Base-by-base conservation (phyloP, 2,113 vertebrate genomes). In the Podarcis muralis region DNA sequence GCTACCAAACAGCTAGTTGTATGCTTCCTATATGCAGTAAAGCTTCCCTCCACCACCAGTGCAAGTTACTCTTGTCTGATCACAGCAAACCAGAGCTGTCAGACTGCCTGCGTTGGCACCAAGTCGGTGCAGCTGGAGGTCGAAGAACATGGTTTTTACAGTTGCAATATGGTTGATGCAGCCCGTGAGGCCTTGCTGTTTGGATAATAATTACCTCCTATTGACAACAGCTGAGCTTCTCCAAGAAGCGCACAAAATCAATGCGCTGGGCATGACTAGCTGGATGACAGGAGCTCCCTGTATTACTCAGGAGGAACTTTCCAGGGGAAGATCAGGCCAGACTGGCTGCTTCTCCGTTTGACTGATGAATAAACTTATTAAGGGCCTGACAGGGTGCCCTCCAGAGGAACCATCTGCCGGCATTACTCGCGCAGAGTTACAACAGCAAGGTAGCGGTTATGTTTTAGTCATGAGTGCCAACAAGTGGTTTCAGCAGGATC, bases 181-280 rank as follows among this genome's bases (percentile, higher is more conserved):
- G 16, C 25, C 27, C 7, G 23, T 30, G 48, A 35, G 53, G 23
- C 72, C 57, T 65, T 90, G 48, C 83, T 72, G 57, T 88, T 72
- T 83, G 90, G 83, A 88, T 83, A 84, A 59, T 79, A 88, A 91
- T 90, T 86, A 76, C 78, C 84, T 86, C 85, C 81, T 76, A 83
- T 71, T 84, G 79, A 59, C 48, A 48, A 76, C 86, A 90, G 90
- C 86, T 88, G 80, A 85, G 75, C 35, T 84, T 74, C 80, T 84
- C 68, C 76, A 81, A 78, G 89, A 81, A 81, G 74, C 83, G 62
- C 40, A 80, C 79, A 40, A 76, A 88, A 87, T 86, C 43, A 32
- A 65, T 85, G 83, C 35, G 84, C 27, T 57, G 18, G 77, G 88
- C 71, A 59, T 66, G 43, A 53, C 86, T 84, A 84, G 85, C 72